Evolutionary conservation across 2,797 vertebrate species (phyloP), one percentile per base, ranked within the genome.

Genomic region (Hypotaenidia okinawae): DNA sequence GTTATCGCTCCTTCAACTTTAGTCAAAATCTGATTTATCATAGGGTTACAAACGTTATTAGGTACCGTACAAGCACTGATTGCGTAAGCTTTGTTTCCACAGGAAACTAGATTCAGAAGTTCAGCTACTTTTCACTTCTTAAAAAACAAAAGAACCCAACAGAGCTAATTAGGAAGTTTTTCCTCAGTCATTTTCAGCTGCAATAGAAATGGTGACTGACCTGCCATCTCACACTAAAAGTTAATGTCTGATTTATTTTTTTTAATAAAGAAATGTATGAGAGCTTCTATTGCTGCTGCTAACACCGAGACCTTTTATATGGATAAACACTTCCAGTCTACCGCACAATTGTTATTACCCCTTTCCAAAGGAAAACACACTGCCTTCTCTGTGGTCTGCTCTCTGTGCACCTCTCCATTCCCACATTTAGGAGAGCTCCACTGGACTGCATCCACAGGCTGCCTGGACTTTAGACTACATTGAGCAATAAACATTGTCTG

Each of bases 41-140:
- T 52, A 76, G 69, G 35, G 52, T 90, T 79, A 63, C 77, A 92
- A 76, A 84, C 86, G 87, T 77, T 66, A 52, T 49, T 73, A 87
- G 77, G 77, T 90, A 76, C 78, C 73, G 70, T 70, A 93, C 84
- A 94, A 95, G 89, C 77, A 90, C 30, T 9, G 63, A 84, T 96
- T 94, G 90, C 6, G 5, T 82, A 95, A 97, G 52, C 64, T 90
- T 93, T 90, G 74, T 95, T 96, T 97, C 84, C 95, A 95, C 84
- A 94, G 90, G 90, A 95, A 95, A 92, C 89, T 5, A 51, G 39
- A 91, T 87, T 94, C 89, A 92, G 72, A 77, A 93, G 68, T 90
- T 93, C 84, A 90, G 51, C 75, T 77, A 58, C 23, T 85, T 93
- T 94, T 85, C 55, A 73, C 24, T 52, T 76, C 51, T 62, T 87